Base-by-base conservation (phyloP, 1,140 invertebrate species). In the Teleopsis dalmanni region DNA sequence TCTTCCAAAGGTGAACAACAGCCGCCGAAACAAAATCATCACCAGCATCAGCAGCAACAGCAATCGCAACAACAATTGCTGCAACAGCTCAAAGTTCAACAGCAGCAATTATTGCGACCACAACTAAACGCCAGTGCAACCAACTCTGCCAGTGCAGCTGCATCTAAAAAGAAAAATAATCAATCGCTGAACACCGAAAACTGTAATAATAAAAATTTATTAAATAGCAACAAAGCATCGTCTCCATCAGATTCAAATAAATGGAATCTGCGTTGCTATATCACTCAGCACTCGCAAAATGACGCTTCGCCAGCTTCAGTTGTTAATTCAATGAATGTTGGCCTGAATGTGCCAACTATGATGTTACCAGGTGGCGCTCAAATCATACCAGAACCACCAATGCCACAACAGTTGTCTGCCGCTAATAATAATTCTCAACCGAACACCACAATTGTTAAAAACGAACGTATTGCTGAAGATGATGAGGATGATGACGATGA, bases 241-340 rank as follows among this genome's bases (percentile, higher is more conserved):
- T 67, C 65, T 37, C 65, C 65, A 3, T 65, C 64, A 40, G 62
- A 68, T 40, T 60, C 60, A 49, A 67, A 62, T 21, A 57, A 60
- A 41, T 68, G 65, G 65, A 51, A 50, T 8, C 50, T 68, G 5
- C 59, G 60, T 38, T 53, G 65, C 4, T 68, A 65, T 40, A 67
- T 68, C 33, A 56, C 65, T 23, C 47, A 54, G 5, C 51, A 55
- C n/a, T 18, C 50, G n/a, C 50, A 48, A 37, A 47, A 52, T 31
- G 46, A 37, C 7, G 47, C 40, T 14, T 36, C 49, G 10, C 38
- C 50, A 33, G 21, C 43, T 9, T 19, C 36, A 11, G 49, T 46
- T 11, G 49, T 51, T 4, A 51, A 51, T 50, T 42, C 53, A n/a
- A 55, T 57, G 45, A 53, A 60, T 5, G 62, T 60, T n/a, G 44